Evolutionary conservation across 1,140 invertebrate species (phyloP).

Genomic region (Bombus picipes): DNA sequence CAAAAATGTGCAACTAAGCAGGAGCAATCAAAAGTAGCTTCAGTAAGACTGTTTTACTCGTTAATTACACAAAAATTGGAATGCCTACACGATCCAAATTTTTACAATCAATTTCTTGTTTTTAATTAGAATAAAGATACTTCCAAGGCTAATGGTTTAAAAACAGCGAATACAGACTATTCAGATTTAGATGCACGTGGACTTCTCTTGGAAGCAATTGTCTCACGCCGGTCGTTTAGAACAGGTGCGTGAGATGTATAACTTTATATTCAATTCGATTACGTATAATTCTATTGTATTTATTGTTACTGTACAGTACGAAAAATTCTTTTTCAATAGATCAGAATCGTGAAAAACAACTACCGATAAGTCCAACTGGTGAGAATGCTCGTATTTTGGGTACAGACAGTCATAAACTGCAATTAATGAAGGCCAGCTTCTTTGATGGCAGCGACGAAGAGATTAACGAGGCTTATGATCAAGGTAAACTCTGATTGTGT

Average conservation of each 20-base stretch:
- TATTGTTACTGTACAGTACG: background rate
- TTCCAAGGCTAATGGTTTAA: background rate
- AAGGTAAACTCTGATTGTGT: background rate
- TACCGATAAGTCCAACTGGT: conserved; percentile 82
- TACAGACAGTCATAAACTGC: conserved; percentile 87
- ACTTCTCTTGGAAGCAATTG: background rate
- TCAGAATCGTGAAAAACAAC: conserved; percentile 61
- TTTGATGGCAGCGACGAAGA: conserved; percentile 82
- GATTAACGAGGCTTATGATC: conserved; percentile 28
- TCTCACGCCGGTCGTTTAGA: background rate
- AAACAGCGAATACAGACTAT: conserved; percentile 4
- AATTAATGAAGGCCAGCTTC: conserved; percentile 94
- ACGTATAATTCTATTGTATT: background rate
- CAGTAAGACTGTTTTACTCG: conserved; percentile 6
- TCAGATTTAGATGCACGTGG: background rate
- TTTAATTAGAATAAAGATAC: conserved; percentile 20
- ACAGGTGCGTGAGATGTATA: background rate
- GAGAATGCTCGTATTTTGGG: conserved; percentile 84
- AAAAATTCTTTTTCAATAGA: background rate
- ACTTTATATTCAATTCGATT: background rate
- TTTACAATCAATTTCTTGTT: background rate
- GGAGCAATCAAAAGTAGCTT: conserved; percentile 8
- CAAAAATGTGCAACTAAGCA: conserved; percentile 17
- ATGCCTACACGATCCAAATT: background rate
- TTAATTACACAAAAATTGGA: background rate